Base-by-base conservation (phyloP, 2,888 invertebrate species). In the Emesis furor region DNA sequence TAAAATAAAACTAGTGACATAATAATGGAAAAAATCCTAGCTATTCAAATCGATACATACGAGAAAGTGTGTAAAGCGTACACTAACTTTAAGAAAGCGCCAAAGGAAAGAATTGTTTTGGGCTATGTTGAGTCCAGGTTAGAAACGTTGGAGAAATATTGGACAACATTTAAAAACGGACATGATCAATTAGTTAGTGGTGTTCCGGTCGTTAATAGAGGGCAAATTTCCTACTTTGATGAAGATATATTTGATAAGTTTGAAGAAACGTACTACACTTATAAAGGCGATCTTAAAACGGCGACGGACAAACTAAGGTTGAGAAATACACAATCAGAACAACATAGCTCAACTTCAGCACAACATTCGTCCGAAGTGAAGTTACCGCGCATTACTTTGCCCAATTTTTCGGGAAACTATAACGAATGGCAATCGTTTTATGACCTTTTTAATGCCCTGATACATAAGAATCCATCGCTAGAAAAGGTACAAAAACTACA, bases 401-500 rank as follows among this genome's bases (percentile, higher is more conserved):
- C 76, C 14, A 37, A 24, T 37, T 77, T 77, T 71, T 71, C 59
- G 17, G 71, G 69, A 1, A 30, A 77, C 3, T 77, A 42, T 5
- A 59, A 68, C 17, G 68, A 77, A 37, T 71, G 76, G 76, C 30
- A 51, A 37, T 71, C 51, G 37, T 77, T 77, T 71, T 17, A 68
- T 24, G 71, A 77, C 71, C 39, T 76, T 2, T 76, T 76, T 35
- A 12, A 30, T 59, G 32, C 69, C 24, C 51, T 76, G 32, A 69
- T 76, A 59, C 76, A 76, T 35, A 71, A 14, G 24, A 68, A 67
- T 42, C 10, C 42, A 1, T 14, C 35, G 8, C 39, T 75, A 24
- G 46, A 37, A 42, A 65, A 65, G 35, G 62, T 51, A 10, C 46
- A 68, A 46, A 76, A 76, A 30, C 51, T 62, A 6, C 77, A 69